Conservation (phyloP, 2,888 invertebrate species). For the Nysson spinosus region DNA sequence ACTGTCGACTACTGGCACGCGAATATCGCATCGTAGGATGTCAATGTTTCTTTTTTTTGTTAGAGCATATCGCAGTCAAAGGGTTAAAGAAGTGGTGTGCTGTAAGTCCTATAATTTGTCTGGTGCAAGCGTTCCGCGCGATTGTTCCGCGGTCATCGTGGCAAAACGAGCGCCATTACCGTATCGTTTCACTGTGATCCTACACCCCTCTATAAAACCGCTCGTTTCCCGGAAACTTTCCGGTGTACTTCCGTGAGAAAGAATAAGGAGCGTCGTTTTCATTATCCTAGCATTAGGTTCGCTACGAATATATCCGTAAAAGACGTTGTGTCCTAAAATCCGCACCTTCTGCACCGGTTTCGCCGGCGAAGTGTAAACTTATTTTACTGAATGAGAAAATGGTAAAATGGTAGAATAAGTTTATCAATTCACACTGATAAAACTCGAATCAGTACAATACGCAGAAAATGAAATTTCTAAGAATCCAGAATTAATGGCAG, state of each 20-base stretch:
- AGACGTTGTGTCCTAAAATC: neutral
- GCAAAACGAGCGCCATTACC: slow-evolving; percentile 43
- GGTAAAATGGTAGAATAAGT: no score
- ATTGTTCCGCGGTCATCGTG: slow-evolving; percentile 28
- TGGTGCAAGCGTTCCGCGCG: slow-evolving; percentile 30
- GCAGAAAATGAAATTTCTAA: no score
- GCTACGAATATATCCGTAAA: neutral
- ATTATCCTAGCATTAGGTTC: slow-evolving; percentile 29
- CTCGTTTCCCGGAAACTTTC: slow-evolving; percentile 31
- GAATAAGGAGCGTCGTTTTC: slow-evolving; percentile 32
- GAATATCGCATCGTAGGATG: no score
- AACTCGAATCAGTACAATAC: no score
- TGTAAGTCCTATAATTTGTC: slow-evolving; percentile 37
- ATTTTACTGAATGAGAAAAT: no score
- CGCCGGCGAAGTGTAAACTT: neutral
- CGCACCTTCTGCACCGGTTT: neutral
- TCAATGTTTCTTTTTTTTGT: no score
- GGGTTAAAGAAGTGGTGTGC: slow-evolving; percentile 32
- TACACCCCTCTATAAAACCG: slow-evolving; percentile 12
- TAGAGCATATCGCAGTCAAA: no score
- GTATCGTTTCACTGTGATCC: slow-evolving; percentile 45
- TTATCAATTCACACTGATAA: no score
- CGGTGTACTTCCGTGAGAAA: slow-evolving; percentile 17
- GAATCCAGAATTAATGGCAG: no score
- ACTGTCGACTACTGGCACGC: no score